These are phyloP conservation scores for Bombus superbus DNA, from an alignment of 1,140 invertebrate genomes.

Conservation along the genomic window DNA sequence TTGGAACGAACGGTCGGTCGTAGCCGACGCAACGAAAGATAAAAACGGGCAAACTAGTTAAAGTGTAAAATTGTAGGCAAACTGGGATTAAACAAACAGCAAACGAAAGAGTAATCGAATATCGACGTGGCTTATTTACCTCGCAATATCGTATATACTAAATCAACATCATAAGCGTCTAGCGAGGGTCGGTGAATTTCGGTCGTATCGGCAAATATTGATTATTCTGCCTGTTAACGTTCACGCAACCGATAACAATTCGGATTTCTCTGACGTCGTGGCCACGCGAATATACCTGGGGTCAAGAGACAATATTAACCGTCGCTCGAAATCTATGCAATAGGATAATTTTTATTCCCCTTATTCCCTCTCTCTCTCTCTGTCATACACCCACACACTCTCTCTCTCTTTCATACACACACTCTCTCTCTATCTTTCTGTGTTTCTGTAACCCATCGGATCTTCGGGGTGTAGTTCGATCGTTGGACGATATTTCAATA, in stretches of 20 bases:
- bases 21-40: no score
- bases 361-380: no score
- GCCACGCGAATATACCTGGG: neutral
- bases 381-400: no score
- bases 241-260: conserved; percentile 38
- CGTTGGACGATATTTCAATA: neutral
- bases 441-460: neutral
- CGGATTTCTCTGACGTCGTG: conserved; percentile 20
- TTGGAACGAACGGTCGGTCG: neutral
- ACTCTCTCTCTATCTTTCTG: neutral
- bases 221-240: conserved; percentile 39
- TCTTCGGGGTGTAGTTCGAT: neutral
- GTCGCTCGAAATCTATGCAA: neutral
- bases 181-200: conserved; percentile 17
- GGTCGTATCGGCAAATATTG: conserved; percentile 42
- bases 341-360: neutral
- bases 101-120: conserved; percentile 42
- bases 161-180: conserved; percentile 46
- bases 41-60: neutral
- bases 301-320: conserved; percentile 11
- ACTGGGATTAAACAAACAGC: conserved; percentile 26
- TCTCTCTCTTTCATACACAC: neutral
- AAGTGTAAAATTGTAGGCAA: neutral
- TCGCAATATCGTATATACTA: conserved; percentile 21
- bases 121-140: conserved; percentile 24